phyloP scores from a whole-genome alignment of 2,888 invertebrate species.

The Drosophila austrosaltans region DNA sequence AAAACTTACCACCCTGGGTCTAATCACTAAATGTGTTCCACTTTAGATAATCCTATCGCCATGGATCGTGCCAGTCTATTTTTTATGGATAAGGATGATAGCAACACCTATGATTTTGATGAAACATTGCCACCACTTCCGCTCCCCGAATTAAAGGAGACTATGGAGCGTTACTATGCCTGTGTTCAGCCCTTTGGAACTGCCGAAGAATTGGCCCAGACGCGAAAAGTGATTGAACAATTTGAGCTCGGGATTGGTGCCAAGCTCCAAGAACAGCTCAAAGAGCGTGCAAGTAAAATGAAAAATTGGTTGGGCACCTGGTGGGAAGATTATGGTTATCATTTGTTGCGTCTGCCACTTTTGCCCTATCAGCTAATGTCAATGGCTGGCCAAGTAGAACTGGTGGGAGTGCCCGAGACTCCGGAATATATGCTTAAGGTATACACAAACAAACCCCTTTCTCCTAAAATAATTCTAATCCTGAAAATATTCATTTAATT shows the following conservation, averaged over 20 bases:
- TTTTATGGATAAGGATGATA: conserved; percentile 70
- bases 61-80: conserved; percentile 82
- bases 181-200: conserved; percentile 84
- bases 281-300: conserved; percentile 82
- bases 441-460: neutral
- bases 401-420: conserved; percentile 76
- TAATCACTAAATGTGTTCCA: conserved; percentile 16
- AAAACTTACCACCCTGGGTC: conserved; percentile 8
- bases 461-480: too few relatives aligned
- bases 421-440: conserved; percentile 74
- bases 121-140: conserved; percentile 85
- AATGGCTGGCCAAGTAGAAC: conserved; percentile 80
- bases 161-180: conserved; percentile 85
- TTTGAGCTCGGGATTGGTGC: conserved; percentile 85
- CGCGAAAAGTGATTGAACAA: conserved; percentile 83
- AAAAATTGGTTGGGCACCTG: conserved; percentile 86
- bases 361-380: conserved; percentile 85
- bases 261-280: conserved; percentile 84
- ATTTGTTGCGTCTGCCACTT: conserved; percentile 84
- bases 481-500: too few relatives aligned
- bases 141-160: conserved; percentile 84
- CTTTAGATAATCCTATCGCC: conserved; percentile 24
- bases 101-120: conserved; percentile 85
- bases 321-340: conserved; percentile 86
- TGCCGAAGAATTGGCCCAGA: conserved; percentile 83